Base-by-base conservation (phyloP, 2,113 vertebrate genomes). In the Naja naja region DNA sequence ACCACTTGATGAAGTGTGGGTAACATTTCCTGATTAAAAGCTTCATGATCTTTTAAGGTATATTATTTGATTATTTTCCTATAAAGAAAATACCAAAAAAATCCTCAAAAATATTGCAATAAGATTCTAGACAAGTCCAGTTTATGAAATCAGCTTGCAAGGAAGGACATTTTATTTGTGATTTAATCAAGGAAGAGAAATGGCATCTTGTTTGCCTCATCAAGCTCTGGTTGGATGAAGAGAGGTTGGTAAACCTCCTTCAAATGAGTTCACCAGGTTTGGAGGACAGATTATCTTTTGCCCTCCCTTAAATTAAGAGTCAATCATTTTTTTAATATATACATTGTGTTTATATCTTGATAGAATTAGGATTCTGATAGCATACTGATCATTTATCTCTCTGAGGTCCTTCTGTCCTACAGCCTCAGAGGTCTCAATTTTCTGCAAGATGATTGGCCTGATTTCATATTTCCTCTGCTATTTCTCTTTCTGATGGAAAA, bases 1-100 rank as follows among this genome's bases (percentile, higher is more conserved):
- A 93, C 22, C 47, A 25, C 88, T 87, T 30, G 90, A 18, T 94
- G 94, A 45, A 85, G 27, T 47, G 53, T 91, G 90, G 53, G 94
- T 12, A 53, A 43, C 94, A 89, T 30, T 0, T 30, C 92, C 34
- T n/a, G 18, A 16, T 94, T 92, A 89, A 69, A 95, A 87, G 90
- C 87, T 94, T 54, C 12, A 89, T 95, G 56, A 52, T 8, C 0
- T 90, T 95, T 93, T 95, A 0, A 34, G 8, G 9, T 64, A 47
- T 45, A 22, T 49, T 8, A 6, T 60, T 34, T 39, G 7, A 49
- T 49, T n/a, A 45, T 64, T 30, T 45, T 45, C 88, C 25, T 45
- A 43, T 89, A 90, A 60, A 89, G 5, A 54, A 54, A 54, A 88
- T 34, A 55, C 9, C 1, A 30, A 30, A 30, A 87, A 87, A 47